phyloP scores from a whole-genome alignment of 1,140 invertebrate species.

The Sinonovacula constricta region DNA sequence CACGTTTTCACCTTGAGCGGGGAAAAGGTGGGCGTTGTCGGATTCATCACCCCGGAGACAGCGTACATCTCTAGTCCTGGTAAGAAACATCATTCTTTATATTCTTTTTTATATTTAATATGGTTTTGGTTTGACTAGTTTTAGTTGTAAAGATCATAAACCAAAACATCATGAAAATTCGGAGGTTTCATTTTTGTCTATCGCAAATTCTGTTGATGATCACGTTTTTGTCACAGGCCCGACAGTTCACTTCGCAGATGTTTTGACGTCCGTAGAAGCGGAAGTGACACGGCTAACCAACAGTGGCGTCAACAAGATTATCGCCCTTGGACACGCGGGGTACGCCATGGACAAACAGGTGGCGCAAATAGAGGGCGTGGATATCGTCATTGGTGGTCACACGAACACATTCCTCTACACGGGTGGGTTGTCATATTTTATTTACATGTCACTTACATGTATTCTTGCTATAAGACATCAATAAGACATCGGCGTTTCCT shows the following conservation, averaged over 20 bases:
- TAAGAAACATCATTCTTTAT: constrained; percentile 23
- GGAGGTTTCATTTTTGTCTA: too few species aligned
- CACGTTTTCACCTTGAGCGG: constrained; percentile 83
- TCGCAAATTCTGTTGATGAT: too few species aligned
- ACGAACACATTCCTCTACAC: constrained; percentile 91
- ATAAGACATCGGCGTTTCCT: not conserved
- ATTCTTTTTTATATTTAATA: too few species aligned
- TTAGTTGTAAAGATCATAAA: too few species aligned
- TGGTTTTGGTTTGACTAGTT: too few species aligned
- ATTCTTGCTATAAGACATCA: not conserved
- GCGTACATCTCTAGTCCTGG: constrained; percentile 69
- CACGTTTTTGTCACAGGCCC: constrained; percentile 14
- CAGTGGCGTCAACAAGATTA: constrained; percentile 87
- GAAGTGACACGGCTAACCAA: constrained; percentile 83
- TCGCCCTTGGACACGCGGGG: constrained; percentile 93
- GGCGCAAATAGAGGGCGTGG: constrained; percentile 88
- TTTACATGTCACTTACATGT: not conserved
- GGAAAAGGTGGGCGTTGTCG: constrained; percentile 89
- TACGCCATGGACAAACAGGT: constrained; percentile 87
- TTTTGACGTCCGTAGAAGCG: constrained; percentile 15
- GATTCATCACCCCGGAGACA: constrained; percentile 92
- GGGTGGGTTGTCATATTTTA: too few species aligned
- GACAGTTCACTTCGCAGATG: constrained; percentile 43
- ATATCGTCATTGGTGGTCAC: constrained; percentile 91
- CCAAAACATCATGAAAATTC: too few species aligned